Evolutionary conservation across 2,113 vertebrate species (phyloP).

Genomic region (Ceuthmochares aereus): DNA sequence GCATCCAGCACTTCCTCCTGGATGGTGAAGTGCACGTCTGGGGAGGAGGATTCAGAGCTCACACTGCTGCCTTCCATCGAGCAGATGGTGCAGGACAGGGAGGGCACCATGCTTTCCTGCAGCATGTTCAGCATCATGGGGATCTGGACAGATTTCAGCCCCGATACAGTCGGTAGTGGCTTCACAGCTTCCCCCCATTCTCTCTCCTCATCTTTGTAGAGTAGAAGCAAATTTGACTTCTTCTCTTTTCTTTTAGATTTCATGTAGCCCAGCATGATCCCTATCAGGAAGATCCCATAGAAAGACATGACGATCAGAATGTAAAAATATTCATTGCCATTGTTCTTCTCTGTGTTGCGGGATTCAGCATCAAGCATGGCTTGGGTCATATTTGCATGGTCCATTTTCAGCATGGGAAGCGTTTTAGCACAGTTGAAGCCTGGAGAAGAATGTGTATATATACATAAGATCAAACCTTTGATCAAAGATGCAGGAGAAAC

Average conservation of each 20-base stretch:
- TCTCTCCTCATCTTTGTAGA: slow-evolving; percentile 90
- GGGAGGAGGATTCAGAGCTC: slow-evolving; percentile 90
- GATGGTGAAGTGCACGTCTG: slow-evolving; percentile 87
- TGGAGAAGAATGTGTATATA: background rate
- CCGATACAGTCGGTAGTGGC: slow-evolving; percentile 67
- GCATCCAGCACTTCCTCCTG: slow-evolving; percentile 87
- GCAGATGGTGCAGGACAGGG: slow-evolving; percentile 88
- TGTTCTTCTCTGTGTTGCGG: background rate
- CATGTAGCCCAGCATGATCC: slow-evolving; percentile 92
- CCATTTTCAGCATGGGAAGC: slow-evolving; percentile 80
- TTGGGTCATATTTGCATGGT: slow-evolving; percentile 76
- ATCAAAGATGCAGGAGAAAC: background rate
- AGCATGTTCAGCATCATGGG: slow-evolving; percentile 79
- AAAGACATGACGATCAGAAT: slow-evolving; percentile 93
- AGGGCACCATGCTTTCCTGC: slow-evolving; percentile 80
- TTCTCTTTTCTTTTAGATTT: slow-evolving; percentile 91
- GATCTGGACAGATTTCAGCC: slow-evolving; percentile 78
- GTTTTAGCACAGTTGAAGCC: background rate
- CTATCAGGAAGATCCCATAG: slow-evolving; percentile 92
- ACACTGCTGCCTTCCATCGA: slow-evolving; percentile 91
- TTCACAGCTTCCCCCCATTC: slow-evolving; percentile 89
- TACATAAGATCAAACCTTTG: background rate
- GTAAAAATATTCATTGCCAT: slow-evolving; percentile 87
- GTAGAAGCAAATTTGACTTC: slow-evolving; percentile 85
- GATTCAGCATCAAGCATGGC: slow-evolving; percentile 6